Conservation (phyloP, 2,888 invertebrate species). For the Drosophila merina region DNA sequence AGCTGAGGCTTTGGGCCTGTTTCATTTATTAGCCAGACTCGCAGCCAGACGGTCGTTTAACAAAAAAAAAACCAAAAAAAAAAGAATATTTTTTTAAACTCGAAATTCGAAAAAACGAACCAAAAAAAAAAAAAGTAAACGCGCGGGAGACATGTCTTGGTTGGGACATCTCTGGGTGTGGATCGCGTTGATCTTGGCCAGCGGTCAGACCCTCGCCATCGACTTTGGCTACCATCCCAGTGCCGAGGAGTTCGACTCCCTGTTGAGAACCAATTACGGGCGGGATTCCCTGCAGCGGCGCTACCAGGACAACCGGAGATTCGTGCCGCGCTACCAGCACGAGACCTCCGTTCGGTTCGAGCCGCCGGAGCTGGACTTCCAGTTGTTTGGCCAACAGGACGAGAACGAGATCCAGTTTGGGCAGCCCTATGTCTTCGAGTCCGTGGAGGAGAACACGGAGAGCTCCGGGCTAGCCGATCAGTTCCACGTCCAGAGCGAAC, state of each 20-base stretch:
- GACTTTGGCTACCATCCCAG: conserved; percentile 82
- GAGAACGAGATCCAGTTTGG: conserved; percentile 18
- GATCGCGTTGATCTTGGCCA: conserved; percentile 11
- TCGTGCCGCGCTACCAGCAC: conserved; percentile 69
- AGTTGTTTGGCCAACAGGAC: conserved; percentile 53
- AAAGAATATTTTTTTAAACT: not conserved
- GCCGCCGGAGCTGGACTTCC: conserved; percentile 63
- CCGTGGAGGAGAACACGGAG: conserved; percentile 25
- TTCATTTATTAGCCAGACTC: conserved; percentile 71
- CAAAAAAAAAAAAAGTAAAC: not conserved
- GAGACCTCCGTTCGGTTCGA: conserved; percentile 31
- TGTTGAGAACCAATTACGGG: conserved; percentile 48
- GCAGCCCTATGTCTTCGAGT: conserved; percentile 50
- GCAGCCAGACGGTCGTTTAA: conserved; percentile 60
- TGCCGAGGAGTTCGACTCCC: conserved; percentile 80
- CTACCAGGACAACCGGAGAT: conserved; percentile 37
- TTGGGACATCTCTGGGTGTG: not conserved
- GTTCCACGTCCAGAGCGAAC: conserved; percentile 55
- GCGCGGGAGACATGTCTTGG: not conserved
- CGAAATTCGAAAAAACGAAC: not conserved
- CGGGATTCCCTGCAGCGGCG: conserved; percentile 20
- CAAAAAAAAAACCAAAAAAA: not conserved
- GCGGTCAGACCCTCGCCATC: conserved; percentile 64
- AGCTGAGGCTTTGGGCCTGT: conserved; percentile 35
- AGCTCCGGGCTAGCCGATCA: not conserved